Conservation (phyloP, 2,113 vertebrate species). For the Chroicocephalus ridibundus region DNA sequence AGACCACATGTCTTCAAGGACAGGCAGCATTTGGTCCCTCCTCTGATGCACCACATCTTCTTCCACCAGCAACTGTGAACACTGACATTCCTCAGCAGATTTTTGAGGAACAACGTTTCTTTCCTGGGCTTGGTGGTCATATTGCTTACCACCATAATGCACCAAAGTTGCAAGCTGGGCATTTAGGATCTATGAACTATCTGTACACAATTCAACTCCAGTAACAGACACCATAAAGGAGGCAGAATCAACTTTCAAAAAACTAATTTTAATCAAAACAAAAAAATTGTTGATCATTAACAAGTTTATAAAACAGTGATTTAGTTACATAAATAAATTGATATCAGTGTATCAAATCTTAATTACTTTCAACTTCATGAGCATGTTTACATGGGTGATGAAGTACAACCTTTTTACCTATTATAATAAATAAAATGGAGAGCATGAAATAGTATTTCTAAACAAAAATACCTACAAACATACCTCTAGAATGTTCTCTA, state of each 20-base stretch:
- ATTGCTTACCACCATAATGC: neutral
- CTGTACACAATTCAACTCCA: neutral
- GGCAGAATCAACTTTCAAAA: conserved; percentile 86
- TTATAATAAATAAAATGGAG: conserved; percentile 96
- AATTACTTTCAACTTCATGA: conserved; percentile 99
- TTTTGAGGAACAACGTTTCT: neutral
- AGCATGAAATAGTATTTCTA: conserved; percentile 89
- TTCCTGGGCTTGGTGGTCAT: neutral
- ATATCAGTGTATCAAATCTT: conserved; percentile 99
- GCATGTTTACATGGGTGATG: conserved; percentile 94
- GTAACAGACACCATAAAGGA: conserved; percentile 76
- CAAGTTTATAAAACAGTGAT: conserved; percentile 99
- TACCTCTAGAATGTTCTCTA: conserved; percentile 90
- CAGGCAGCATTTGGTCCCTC: neutral
- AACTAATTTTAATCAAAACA: conserved; percentile 99
- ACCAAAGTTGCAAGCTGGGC: neutral
- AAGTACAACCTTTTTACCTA: conserved; percentile 95
- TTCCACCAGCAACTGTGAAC: neutral
- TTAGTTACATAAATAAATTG: conserved; percentile 99
- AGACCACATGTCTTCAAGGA: neutral
- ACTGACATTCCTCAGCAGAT: neutral
- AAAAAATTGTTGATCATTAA: conserved; percentile 97
- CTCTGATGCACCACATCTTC: neutral
- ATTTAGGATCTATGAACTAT: neutral
- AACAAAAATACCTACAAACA: conserved; percentile 96